Base-by-base conservation (phyloP, 2,113 vertebrate genomes). In the Budorcas taxicolor region DNA sequence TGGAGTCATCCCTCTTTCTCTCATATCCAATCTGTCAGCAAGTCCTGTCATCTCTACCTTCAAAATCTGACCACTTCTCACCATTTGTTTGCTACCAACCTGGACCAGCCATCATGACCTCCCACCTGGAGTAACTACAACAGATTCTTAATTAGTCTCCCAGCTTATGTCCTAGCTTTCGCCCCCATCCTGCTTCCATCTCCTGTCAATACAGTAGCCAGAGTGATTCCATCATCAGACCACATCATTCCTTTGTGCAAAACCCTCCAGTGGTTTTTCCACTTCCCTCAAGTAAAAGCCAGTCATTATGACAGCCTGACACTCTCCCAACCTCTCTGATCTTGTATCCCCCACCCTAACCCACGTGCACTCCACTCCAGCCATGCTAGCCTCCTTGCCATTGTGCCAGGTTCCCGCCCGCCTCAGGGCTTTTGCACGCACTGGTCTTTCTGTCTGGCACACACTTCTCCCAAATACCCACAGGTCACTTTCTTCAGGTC, bases 211-310 rank as follows among this genome's bases (percentile, higher is more conserved):
- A 90, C 0, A 94, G 67, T 53, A 95, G 90, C 57, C 53, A 90
- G 52, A 36, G 21, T 23, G 16, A 87, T 57, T 92, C 93, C 78
- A 85, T 43, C 78, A 92, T 80, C 85, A 88, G 89, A 83, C 43
- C 23, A 82, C 12, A 7, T 87, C 84, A 57, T 5, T 58, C 47
- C 50, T 95, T 87, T 95, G 29, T 64, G 84, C 74, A 87, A 96
- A 97, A 95, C 23, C 58, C 58, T 81, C 80, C 57, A 74, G 19
- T 16, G 36, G 3, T 96, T 81, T 29, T 85, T 50, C 64, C 55
- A 91, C 29, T 82, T 86, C 40, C 74, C 53, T 97, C 81, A 82
- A 96, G 74, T 94, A 74, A 93, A 86, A 55, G 21, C 40, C 25
- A 55, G 17, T 57, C 55, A 58, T 25, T 55, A 17, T 33, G 43